Evolutionary conservation across 1,140 invertebrate species (phyloP), one percentile per base, ranked within the genome.

Genomic region (Halyomorpha halys): DNA sequence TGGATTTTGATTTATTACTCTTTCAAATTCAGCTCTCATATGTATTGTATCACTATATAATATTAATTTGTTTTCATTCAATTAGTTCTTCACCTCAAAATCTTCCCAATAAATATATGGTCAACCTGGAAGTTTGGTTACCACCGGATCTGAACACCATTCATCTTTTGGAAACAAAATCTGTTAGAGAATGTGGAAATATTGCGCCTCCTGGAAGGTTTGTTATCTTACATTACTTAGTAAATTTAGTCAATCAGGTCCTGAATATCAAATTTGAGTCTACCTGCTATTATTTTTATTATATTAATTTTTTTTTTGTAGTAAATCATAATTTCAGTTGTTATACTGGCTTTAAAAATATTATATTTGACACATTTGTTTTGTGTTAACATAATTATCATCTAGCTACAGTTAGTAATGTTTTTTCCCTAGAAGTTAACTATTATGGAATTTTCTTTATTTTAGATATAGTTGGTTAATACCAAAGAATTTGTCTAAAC

Each of bases 51-150:
- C 8, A 30, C 27, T 8, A 30, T 30, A 30, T 30, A 30, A 30
- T 30, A 30, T 4, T 19, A 6, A 49, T 49, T 49, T 18, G 9
- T 49, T 18, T 49, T 18, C 47, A 18, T 49, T 49, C n/a, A 49
- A 18, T 13, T 19, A 49, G 21, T 21, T 18, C 47, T 21, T 6
- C 6, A 49, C 6, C 18, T 6, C 82, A 82, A 23, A 75, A 77
- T 27, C 23, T 56, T 16, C 53, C 53, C 1, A 56, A 56, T 2
- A 25, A 21, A 5, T 75, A 82, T 3, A 83, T 85, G 80, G 79
- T 89, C 13, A 88, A 89, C 73, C 72, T 90, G 66, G 86, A 86
- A 69, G 81, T 86, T 0, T 86, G 84, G 81, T 76, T 85, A 45
- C 76, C 79, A 3, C 79, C 83, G 0, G 79, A 82, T 44, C 74